Evolutionary conservation across 1,140 invertebrate genomes (phyloP), one percentile per base, ranked within the genome.

Genomic region (Meloidogyne hapla): DNA sequence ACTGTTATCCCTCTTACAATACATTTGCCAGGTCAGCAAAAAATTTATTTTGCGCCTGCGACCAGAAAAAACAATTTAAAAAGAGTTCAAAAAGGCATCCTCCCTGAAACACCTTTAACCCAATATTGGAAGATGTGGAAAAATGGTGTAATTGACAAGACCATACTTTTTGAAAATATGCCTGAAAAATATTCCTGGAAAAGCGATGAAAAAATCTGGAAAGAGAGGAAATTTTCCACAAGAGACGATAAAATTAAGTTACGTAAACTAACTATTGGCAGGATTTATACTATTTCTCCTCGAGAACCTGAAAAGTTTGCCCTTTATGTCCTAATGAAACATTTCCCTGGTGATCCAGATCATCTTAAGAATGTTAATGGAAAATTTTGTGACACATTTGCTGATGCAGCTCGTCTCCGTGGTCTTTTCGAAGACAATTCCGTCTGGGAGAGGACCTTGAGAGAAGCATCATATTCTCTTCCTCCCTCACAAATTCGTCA

Each of bases 121-220:
- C 12, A 26, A 15, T 66, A 66, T 18, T 38, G 13, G 28, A 33
- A 33, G 8, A 33, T 33, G 28, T 33, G 28, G 28, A 33, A 33
- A 33, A 33, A 33, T 33, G 8, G 8, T 33, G 28, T 5, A 33
- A 33, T 33, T 33, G 28, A 33, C 8, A 33, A 33, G 28, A 33
- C n/a, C n/a, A n/a, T 33, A 3, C 28, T 33, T 1, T 33, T 5
- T 33, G 28, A 33, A 6, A 33, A 33, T 1, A n/a, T 66, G 65
- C 65, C 65, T 28, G 64, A 66, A 38, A 13, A 10, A 66, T 66
- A 66, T 21, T 66, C 64, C 15, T 66, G 15, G 28, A 66, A 66
- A 18, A 21, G 3, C 3, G 0, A 26, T 1, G 65, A 38, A 3
- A 66, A 66, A 21, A 15, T n/a, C 38, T 66, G 65, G 12, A 66